A percentile compares a stretch with the other conserved stretches of the same genome.
Evolutionary conservation across 1,140 invertebrate genomes (phyloP).

Genomic region (Calephelis nemesis): DNA sequence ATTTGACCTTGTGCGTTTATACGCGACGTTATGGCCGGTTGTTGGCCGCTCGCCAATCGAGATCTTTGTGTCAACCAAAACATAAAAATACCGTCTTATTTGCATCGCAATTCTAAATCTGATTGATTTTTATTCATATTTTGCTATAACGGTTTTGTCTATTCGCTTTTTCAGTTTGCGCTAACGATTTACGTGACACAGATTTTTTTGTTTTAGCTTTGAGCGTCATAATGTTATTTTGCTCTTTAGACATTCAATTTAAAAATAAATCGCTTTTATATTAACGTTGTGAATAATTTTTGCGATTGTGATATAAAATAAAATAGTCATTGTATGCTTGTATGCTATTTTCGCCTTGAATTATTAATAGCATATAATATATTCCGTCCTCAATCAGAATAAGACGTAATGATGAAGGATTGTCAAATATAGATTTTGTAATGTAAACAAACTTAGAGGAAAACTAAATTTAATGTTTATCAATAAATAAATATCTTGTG

Average conservation of each 20-base stretch:
- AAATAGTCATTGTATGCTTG: too few relatives aligned
- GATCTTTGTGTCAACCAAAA: conserved; percentile 66
- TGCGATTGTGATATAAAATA: not conserved
- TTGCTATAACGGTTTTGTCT: not conserved
- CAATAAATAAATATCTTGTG: too few relatives aligned
- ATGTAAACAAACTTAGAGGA: too few relatives aligned
- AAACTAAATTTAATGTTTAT: too few relatives aligned
- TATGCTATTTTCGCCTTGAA: too few relatives aligned
- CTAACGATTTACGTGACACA: conserved; percentile 8
- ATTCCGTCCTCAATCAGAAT: too few relatives aligned
- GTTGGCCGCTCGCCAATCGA: conserved; percentile 56
- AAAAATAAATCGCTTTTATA: not conserved
- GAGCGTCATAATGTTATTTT: not conserved
- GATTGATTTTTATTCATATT: conserved; percentile 13
- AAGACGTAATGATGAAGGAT: too few relatives aligned
- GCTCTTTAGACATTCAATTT: not conserved
- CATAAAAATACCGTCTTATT: conserved; percentile 57
- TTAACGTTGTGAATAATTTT: not conserved
- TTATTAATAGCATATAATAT: too few relatives aligned
- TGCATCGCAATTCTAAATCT: conserved; percentile 20
- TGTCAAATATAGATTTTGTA: too few relatives aligned
- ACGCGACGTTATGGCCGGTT: conserved; percentile 49
- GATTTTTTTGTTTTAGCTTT: not conserved
- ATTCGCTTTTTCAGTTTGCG: conserved; percentile 3
- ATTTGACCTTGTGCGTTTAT: conserved; percentile 71